A percentile compares a stretch with the other conserved stretches of the same genome.
Evolutionary conservation across 2,888 invertebrate species (phyloP).

Genomic region (Poecilus cupreus): DNA sequence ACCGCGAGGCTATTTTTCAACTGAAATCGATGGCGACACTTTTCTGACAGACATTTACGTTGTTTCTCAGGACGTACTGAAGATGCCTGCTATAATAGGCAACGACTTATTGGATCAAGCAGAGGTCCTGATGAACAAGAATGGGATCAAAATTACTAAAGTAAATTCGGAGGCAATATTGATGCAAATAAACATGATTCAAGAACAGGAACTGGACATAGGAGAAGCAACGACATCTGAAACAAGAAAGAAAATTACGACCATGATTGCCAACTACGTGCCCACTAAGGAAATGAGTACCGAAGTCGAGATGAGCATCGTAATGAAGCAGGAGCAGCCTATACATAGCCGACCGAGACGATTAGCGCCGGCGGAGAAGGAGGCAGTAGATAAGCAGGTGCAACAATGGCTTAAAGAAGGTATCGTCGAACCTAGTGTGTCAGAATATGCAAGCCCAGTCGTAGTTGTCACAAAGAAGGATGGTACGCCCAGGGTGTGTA

Average conservation of each 20-base stretch:
- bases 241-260: neutral
- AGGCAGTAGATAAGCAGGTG: slow-evolving; percentile 60
- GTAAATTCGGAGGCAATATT: neutral
- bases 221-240: neutral
- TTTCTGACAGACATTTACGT: slow-evolving; percentile 6
- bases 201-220: slow-evolving; percentile 21
- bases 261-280: neutral
- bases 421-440: slow-evolving; percentile 61
- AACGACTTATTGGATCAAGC: slow-evolving; percentile 28
- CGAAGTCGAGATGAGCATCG: slow-evolving; percentile 60
- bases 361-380: slow-evolving; percentile 59
- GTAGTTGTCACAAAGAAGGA: slow-evolving; percentile 63
- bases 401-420: slow-evolving; percentile 61
- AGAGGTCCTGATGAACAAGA: neutral
- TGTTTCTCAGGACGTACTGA: neutral
- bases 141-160: neutral
- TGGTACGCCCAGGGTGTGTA: slow-evolving; percentile 61
- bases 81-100: slow-evolving; percentile 5
- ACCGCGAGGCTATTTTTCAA: neutral
- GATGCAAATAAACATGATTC: neutral
- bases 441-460: slow-evolving; percentile 63
- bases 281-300: neutral
- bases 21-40: neutral
- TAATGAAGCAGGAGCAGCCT: slow-evolving; percentile 61
- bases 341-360: slow-evolving; percentile 61